Evolutionary conservation across 2,888 invertebrate genomes (phyloP).

Genomic region (Zhengitettix transpicula): DNA sequence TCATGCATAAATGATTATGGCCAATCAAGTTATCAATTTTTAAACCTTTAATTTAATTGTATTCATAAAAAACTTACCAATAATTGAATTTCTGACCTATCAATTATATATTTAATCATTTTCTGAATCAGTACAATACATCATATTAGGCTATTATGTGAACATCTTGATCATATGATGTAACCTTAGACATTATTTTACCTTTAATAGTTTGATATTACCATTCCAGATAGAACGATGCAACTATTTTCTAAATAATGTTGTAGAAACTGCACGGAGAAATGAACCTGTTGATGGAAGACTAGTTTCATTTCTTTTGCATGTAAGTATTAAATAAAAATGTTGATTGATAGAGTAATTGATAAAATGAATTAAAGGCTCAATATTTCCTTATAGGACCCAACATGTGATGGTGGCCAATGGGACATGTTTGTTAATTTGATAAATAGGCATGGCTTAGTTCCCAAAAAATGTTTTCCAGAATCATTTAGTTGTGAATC

Average conservation of each 20-base stretch:
- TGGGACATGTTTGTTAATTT: conserved; percentile 87
- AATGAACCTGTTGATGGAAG: conserved; percentile 65
- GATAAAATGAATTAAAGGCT: too few relatives aligned
- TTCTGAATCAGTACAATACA: too few relatives aligned
- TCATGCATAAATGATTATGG: too few relatives aligned
- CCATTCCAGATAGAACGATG: conserved; percentile 52
- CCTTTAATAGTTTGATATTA: not conserved
- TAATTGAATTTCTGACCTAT: too few relatives aligned
- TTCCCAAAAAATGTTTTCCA: conserved; percentile 78
- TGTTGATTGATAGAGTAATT: too few relatives aligned
- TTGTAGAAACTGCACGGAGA: conserved; percentile 55
- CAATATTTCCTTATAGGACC: conserved; percentile 35
- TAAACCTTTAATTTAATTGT: too few relatives aligned
- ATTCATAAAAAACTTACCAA: too few relatives aligned
- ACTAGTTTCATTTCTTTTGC: conserved; percentile 57
- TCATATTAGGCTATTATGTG: too few relatives aligned
- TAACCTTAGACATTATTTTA: not conserved
- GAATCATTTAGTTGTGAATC: conserved; percentile 65
- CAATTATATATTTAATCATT: too few relatives aligned
- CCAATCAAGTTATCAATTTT: too few relatives aligned
- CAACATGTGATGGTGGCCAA: conserved; percentile 75
- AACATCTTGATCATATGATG: too few relatives aligned
- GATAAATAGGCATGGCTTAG: conserved; percentile 69
- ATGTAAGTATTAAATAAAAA: conserved; percentile 29
- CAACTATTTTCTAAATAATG: conserved; percentile 69